Evolutionary conservation across 1,140 invertebrate genomes (phyloP), one percentile per base, ranked within the genome.

Genomic region (Apocrypta bakeri): DNA sequence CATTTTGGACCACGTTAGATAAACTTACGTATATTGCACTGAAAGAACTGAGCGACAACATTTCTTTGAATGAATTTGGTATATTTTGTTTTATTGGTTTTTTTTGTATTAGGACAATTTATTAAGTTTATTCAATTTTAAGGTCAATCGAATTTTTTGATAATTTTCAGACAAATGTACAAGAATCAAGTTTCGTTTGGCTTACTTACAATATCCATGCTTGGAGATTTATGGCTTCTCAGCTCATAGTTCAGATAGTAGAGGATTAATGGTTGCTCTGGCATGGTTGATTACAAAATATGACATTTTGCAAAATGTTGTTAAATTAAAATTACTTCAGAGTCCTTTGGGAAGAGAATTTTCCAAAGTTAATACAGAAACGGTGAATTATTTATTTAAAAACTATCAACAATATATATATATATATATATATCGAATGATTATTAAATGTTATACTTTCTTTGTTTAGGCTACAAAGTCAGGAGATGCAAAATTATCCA

Each of bases 201-300:
- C 89, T 12, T 87, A 84, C 74, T 83, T 91, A 61, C 85, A 88
- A 75, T 91, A 90, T 48, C 82, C 88, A n/a, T 72, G 27, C 8
- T 81, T 87, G 29, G 84, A 90, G 3, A 88, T 91, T 85, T 91
- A 88, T 76, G 56, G 83, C 21, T 83, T 87, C 1, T 66, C 79
- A 29, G 25, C 74, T 12, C 61, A 74, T 79, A 68, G 79, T 48
- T 81, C 56, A 1, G 79, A 79, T 56, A 87, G 66, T 66, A 85
- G 87, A 66, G 79, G 82, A 61, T 85, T 88, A 64, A 84, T 90
- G 42, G 71, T 90, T 81, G 88, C 89, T 48, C 82, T 90, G 29
- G 83, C 84, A 33, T 90, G 90, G 90, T 64, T 90, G 17, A 69
- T 90, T 33, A 86, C 83, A 56, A 88, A 83, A 8, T 86, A 88